Conservation (phyloP, 2,113 vertebrate species). For the Alectura lathami region DNA sequence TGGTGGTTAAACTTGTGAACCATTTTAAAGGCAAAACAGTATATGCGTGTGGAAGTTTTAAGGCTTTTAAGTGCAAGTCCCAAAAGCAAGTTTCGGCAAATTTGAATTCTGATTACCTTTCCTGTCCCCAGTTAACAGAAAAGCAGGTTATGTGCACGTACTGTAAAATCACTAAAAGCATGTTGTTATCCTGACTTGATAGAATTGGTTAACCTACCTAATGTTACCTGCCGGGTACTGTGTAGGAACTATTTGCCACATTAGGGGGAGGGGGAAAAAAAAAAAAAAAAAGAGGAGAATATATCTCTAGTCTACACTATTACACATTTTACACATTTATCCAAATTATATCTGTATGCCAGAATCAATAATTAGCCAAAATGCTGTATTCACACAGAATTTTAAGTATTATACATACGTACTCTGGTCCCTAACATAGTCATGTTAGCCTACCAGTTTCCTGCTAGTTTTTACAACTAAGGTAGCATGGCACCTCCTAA, state of each 20-base stretch:
- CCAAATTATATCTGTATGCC: not conserved
- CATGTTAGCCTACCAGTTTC: not conserved
- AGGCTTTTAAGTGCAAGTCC: slow-evolving; percentile 69
- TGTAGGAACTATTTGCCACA: not conserved
- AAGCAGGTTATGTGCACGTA: slow-evolving; percentile 74
- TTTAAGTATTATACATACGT: not conserved
- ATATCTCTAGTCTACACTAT: not conserved
- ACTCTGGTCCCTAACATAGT: not conserved
- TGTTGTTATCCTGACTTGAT: not conserved
- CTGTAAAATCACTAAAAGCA: slow-evolving; percentile 29
- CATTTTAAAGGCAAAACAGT: slow-evolving; percentile 70
- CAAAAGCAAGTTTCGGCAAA: slow-evolving; percentile 69
- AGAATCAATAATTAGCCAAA: not conserved
- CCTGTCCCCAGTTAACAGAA: slow-evolving; percentile 59
- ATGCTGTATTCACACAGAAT: not conserved
- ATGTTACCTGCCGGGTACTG: not conserved
- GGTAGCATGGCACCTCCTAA: not conserved
- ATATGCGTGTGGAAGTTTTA: slow-evolving; percentile 31
- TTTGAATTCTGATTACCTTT: slow-evolving; percentile 77
- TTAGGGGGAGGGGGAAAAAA: not conserved
- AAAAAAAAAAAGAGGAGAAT: not conserved
- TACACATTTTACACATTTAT: no score
- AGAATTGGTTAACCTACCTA: not conserved
- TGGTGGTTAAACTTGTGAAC: slow-evolving; percentile 76
- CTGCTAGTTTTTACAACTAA: not conserved